Conservation (phyloP, 1,140 invertebrate species). For the Drosophila bocki region DNA sequence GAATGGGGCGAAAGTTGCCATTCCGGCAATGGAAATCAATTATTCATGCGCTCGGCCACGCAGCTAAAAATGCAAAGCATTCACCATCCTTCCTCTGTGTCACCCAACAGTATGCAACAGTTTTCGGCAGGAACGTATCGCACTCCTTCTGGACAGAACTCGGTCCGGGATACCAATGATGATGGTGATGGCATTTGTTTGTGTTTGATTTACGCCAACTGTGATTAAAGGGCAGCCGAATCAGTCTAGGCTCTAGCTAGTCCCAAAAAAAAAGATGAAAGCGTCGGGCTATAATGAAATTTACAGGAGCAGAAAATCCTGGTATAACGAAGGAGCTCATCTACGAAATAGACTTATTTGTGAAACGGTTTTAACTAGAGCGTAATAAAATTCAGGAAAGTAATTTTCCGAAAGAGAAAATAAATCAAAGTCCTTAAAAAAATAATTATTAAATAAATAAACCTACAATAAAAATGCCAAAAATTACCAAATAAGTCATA, state of each 20-base stretch:
- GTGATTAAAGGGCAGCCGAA: conserved; percentile 68
- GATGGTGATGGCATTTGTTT: conserved; percentile 65
- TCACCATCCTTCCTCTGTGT: conserved; percentile 14
- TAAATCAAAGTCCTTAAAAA: no score
- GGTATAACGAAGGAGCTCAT: not conserved
- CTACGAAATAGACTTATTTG: not conserved
- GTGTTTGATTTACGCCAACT: conserved; percentile 75
- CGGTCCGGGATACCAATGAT: conserved; percentile 5
- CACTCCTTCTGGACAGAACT: conserved; percentile 6
- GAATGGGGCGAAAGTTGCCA: conserved; percentile 5
- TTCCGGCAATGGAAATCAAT: conserved; percentile 78
- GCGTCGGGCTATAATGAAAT: not conserved
- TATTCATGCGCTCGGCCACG: conserved; percentile 77
- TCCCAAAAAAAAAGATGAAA: conserved; percentile 21
- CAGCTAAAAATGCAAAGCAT: conserved; percentile 44
- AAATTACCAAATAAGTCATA: no score
- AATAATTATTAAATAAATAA: no score
- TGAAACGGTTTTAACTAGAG: no score
- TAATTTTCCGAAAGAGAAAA: not conserved
- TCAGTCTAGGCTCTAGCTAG: not conserved
- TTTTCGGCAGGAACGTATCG: conserved; percentile 45
- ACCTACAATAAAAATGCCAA: not conserved
- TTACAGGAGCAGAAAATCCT: not conserved
- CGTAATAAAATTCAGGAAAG: not conserved
- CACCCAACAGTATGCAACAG: conserved; percentile 67